Base-by-base conservation (phyloP, 2,113 vertebrate genomes). In the Columba livia region DNA sequence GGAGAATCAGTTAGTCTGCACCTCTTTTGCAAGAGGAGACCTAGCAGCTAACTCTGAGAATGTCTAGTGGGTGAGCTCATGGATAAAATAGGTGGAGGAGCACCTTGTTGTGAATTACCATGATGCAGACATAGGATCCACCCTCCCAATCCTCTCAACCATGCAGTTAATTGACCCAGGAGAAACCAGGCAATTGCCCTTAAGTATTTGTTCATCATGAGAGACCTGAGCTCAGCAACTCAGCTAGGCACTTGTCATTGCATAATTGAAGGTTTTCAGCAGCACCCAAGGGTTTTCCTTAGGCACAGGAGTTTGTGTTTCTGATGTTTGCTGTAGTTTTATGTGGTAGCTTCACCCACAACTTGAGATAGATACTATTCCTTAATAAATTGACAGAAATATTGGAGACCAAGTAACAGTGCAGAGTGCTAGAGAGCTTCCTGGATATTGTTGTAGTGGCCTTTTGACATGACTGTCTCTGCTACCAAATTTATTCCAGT, bases 401-500 rank as follows among this genome's bases (percentile, higher is more conserved):
- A 47, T 31, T 51, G 51, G 60, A 86, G 40, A 75, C 31, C 15
- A 61, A 65, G 15, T 75, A 64, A 48, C 0, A 1, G 12, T 58
- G 50, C 42, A 53, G 60, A 67, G 42, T 53, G 57, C 29, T 71
- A 47, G 57, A 18, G 60, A 92, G 48, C 50, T 86, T 61, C 40
- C 29, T 64, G 21, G n/a, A 28, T 66, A 42, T 50, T 78, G 53
- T 38, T 66, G 51, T 50, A 66, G 78, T 34, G 50, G 10, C 56
- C 94, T 90, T 96, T 93, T 95, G 87, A 90, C 81, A 74, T 4
- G 5, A 36, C 90, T 95, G 42, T 44, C 79, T 72, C 57, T 73
- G 69, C 67, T 94, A 79, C 71, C 67, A 92, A 61, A 91, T 93
- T 91, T 95, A 92, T 96, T 94, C 95, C 87, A 71, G 42, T 10